These are phyloP conservation scores for Eumerus sabulonum DNA, from an alignment of 2,888 invertebrate species.

Conservation along the genomic window DNA sequence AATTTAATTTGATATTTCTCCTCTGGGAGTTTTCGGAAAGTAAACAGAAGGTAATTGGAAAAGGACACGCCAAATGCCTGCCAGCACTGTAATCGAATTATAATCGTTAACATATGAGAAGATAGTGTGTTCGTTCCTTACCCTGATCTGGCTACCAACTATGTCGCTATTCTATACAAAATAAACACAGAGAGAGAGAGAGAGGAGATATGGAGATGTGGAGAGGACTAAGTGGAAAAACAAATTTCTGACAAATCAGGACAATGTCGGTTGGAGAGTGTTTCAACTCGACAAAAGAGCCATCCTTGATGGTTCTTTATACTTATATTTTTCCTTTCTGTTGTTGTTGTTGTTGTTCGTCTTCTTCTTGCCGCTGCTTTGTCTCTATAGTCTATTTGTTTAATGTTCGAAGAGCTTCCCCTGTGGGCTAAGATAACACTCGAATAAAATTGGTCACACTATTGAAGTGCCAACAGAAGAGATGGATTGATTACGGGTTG, in stretches of 20 bases:
- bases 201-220: slow-evolving; percentile 4
- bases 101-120: slow-evolving; percentile 64
- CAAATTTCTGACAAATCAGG: slow-evolving; percentile 61
- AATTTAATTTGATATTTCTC: slow-evolving; percentile 67
- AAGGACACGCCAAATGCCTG: slow-evolving; percentile 65
- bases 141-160: not conserved
- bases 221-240: slow-evolving; percentile 40
- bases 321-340: no score
- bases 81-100: slow-evolving; percentile 65
- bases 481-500: slow-evolving; percentile 58
- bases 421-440: slow-evolving; percentile 59
- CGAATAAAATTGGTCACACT: slow-evolving; percentile 61
- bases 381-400: slow-evolving; percentile 56
- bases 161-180: slow-evolving; percentile 46
- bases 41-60: slow-evolving; percentile 68
- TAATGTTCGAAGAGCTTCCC: slow-evolving; percentile 61
- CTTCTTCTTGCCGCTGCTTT: not conserved
- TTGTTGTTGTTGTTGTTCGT: no score
- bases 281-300: slow-evolving; percentile 32
- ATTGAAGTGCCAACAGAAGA: slow-evolving; percentile 42
- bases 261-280: slow-evolving; percentile 36
- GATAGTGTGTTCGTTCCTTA: slow-evolving; percentile 2
- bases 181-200: slow-evolving; percentile 42
- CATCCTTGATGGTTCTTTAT: slow-evolving; percentile 55
- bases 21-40: slow-evolving; percentile 59